Evolutionary conservation across 2,888 invertebrate genomes (phyloP).

Genomic region (Drosophila greeni): DNA sequence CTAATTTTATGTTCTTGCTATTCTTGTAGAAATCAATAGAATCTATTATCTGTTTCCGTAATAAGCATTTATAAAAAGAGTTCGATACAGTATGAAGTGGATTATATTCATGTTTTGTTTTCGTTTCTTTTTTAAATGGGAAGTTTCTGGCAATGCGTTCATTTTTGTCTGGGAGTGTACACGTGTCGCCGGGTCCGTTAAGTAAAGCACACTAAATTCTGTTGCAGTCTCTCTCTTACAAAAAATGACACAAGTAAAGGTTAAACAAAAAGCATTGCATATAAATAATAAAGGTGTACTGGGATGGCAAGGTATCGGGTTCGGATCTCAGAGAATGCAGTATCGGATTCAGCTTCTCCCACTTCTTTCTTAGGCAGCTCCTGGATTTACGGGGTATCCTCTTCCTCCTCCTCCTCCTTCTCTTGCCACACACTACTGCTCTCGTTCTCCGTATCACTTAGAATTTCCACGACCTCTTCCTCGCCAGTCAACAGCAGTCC

Average conservation of each 20-base stretch:
- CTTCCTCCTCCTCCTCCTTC: conserved; percentile 67
- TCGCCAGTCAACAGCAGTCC: conserved; percentile 42
- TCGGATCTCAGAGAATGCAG: background rate
- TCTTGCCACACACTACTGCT: conserved; percentile 66
- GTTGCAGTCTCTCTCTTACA: conserved; percentile 67
- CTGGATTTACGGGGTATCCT: conserved; percentile 51
- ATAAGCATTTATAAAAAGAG: conserved; percentile 62
- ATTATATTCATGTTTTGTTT: conserved; percentile 14
- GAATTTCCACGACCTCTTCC: conserved; percentile 56
- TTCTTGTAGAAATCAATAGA: conserved; percentile 42
- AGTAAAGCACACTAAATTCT: conserved; percentile 70
- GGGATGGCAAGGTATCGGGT: conserved; percentile 44
- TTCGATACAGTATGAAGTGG: conserved; percentile 40
- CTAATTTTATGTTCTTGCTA: conserved; percentile 6
- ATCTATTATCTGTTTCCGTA: conserved; percentile 46
- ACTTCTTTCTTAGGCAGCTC: conserved; percentile 2
- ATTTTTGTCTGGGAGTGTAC: conserved; percentile 31
- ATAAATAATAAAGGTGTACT: conserved; percentile 60
- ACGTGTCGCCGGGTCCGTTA: conserved; percentile 47
- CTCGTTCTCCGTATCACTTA: conserved; percentile 66
- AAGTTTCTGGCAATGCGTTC: conserved; percentile 30
- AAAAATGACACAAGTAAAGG: conserved; percentile 62
- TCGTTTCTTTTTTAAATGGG: conserved; percentile 8
- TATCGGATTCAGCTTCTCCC: background rate
- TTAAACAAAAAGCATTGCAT: conserved; percentile 55